These are phyloP conservation scores for Astropecten irregularis DNA, from an alignment of 53 echinoderm and acorn worm species.

Conservation along the genomic window DNA sequence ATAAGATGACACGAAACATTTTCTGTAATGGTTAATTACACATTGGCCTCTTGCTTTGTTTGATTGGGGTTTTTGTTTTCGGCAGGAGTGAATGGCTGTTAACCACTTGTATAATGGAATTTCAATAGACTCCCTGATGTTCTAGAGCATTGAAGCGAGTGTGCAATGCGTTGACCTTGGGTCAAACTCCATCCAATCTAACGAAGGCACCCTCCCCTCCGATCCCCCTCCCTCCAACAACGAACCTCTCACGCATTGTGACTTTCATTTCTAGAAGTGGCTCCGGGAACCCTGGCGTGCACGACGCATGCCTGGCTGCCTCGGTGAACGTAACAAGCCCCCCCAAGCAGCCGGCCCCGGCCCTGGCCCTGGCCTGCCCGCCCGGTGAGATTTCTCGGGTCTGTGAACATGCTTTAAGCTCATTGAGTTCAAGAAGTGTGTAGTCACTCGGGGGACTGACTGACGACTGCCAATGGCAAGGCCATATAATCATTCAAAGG, in stretches of 20 bases:
- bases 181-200: constrained; percentile 8
- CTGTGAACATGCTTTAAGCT: constrained; percentile 38
- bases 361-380: constrained; percentile 1
- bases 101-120: no score
- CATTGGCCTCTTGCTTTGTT: no score
- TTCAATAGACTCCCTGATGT: no score
- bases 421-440: not conserved
- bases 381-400: constrained; percentile 39
- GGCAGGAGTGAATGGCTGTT: no score
- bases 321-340: not conserved
- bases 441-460: no score
- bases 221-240: not conserved
- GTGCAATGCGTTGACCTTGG: constrained; percentile 38
- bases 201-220: not conserved
- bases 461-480: constrained; percentile 55
- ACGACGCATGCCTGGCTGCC: constrained; percentile 33
- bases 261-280: no score
- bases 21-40: no score
- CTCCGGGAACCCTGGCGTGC: not conserved
- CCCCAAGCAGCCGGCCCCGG: no score
- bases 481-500: constrained; percentile 5
- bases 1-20: no score
- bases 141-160: no score
- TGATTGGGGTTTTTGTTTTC: no score
- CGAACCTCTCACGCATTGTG: constrained; percentile 38